Evolutionary conservation across 2,888 invertebrate species (phyloP), one percentile per base, ranked within the genome.

Genomic region (Ganaspis brasiliensis): DNA sequence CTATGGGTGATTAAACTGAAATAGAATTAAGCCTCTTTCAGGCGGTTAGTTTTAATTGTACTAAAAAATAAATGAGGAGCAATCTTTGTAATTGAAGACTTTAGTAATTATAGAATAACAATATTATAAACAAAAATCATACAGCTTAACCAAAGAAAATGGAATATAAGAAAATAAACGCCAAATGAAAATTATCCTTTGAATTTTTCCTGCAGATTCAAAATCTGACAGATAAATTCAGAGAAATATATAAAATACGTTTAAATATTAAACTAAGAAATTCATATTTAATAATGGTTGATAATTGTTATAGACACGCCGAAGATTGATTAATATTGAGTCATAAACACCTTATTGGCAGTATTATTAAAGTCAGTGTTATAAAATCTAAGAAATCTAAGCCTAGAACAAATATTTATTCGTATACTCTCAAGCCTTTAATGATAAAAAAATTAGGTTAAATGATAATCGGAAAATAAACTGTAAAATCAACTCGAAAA

Each of bases 1-100:
- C 81, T 81, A 75, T 80, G 67, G 80, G 81, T 81, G 81, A 81
- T 80, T 73, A 75, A 74, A 71, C 78, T 75, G 75, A 78, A 79
- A 74, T 81, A 81, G 79, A 19, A 72, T 10, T 79, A 74, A 59
- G 67, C 45, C 40, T 67, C 26, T 67, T 10, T 16, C 9, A 49
- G 21, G 67, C 24, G 67, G 40, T 21, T 67, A 67, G 45, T 45
- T 49, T 67, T 24, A 67, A 45, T 67, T 12, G 40, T 45, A 40
- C 16, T 16, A 14, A 67, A n/a, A 67, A 9, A 67, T 67, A 26
- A 67, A 45, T 40, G 24, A 67, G n/a, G 45, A 67, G 16, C n/a
- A 67, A 24, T 26, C 26, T 67, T 67, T 40, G n/a, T 16, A 49
- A 45, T 67, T 49, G 3, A 67, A 45, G 45, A 24, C n/a, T 67